Base-by-base conservation (phyloP, 1,140 invertebrate genomes). In the Ladona fulva region DNA sequence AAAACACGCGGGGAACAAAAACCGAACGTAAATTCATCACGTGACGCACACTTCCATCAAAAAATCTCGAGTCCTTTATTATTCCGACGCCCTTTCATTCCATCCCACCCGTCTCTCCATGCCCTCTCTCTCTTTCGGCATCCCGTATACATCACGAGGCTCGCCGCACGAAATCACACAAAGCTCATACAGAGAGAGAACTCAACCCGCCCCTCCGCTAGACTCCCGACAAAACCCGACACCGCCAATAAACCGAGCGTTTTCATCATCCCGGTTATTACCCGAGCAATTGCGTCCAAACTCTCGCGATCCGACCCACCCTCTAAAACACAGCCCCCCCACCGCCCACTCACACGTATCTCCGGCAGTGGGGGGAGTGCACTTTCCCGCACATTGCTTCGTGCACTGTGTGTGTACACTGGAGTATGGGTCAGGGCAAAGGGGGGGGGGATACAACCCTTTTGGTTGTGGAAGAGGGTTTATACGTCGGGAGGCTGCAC, bases 241-340 rank as follows among this genome's bases (percentile, higher is more conserved):
- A 66, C 3, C 52, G 52, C 52, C 52, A 66, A 66, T 66, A 66
- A 66, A 66, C 52, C 3, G 52, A 22, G 52, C 52, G 52, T 66
- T 66, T 66, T 66, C 52, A 66, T 66, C 52, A 66, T 66, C 52
- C 52, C 52, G 52, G 52, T 66, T 66, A 66, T 66, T 66, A 66
- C 52, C 52, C 52, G 52, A 66, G 52, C 52, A 66, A 66, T 66
- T 66, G 52, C 52, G 52, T 12, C 52, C 52, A 11, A 52, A 52
- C 44, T 66, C 52, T 66, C 44, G 44, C 19, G 44, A 52, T 52
- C 44, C 44, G 19, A 52, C 44, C 44, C 19, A 10, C 44, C 44
- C 44, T 52, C 19, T 52, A 52, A 52, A 52, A 52, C 44, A 19
- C 44, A n/a, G n/a, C 44, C 44, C 44, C 44, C 19, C 44, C 44